Percentiles rank a stretch among this genome's conserved stretches.
phyloP scores from a whole-genome alignment of 2,113 vertebrate species.

The Tetrax tetrax region DNA sequence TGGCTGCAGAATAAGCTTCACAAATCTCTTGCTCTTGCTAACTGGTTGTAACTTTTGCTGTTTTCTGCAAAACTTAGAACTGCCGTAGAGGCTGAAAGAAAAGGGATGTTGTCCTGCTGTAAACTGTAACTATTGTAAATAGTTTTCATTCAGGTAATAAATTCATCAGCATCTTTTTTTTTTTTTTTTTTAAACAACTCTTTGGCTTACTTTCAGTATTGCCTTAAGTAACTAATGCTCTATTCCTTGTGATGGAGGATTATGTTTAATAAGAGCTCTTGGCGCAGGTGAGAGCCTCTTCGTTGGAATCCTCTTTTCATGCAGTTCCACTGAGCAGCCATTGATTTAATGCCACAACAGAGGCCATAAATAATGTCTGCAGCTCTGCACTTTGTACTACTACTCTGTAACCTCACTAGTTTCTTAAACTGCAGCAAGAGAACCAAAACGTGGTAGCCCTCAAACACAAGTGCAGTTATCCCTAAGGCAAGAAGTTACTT shows the following conservation, averaged over 20 bases:
- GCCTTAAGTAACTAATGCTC: not conserved
- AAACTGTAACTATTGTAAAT: not conserved
- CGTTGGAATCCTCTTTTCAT: not conserved
- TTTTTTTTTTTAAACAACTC: not conserved
- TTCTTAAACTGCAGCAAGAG: not conserved
- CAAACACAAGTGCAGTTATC: rapidly evolving
- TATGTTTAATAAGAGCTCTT: not conserved
- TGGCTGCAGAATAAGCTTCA: not conserved
- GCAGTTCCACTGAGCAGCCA: not conserved
- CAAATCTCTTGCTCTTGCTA: not conserved
- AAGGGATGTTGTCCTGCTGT: not conserved
- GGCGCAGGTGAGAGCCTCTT: not conserved
- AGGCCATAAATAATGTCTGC: rapidly evolving
- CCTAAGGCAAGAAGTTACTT: not conserved
- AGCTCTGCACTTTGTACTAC: not conserved
- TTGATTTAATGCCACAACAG: not conserved
- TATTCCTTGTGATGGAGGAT: not conserved
- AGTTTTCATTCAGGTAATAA: not conserved
- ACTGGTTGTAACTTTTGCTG: not conserved
- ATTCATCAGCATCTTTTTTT: not conserved
- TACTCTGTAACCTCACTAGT: not conserved
- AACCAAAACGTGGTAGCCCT: not conserved
- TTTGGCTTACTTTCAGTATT: not conserved
- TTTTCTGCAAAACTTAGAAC: not conserved
- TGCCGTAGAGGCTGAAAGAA: not conserved